phyloP scores from a whole-genome alignment of 2,113 vertebrate species.

The Numenius arquata region DNA sequence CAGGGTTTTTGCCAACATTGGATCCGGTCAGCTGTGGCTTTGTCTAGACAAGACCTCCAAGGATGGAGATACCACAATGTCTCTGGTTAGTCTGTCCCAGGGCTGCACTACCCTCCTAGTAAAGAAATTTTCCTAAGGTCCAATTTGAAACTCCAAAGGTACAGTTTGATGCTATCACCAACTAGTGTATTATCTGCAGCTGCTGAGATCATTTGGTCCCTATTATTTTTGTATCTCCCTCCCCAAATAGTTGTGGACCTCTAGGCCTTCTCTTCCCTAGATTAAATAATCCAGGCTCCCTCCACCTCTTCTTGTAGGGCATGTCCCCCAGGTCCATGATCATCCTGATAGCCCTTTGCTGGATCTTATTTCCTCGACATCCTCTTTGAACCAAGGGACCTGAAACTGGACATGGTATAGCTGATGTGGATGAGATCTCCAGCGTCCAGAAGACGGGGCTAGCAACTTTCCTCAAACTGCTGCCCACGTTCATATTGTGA shows the following conservation, averaged over 20 bases:
- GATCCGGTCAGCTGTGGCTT: slow-evolving; percentile 19
- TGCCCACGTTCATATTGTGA: background rate
- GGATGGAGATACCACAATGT: background rate
- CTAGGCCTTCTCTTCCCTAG: background rate
- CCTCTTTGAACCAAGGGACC: background rate
- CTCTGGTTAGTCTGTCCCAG: background rate
- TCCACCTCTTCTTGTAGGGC: background rate
- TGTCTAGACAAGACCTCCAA: slow-evolving; percentile 48
- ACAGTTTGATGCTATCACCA: background rate
- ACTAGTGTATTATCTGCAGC: background rate
- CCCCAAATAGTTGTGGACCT: background rate
- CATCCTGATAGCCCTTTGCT: background rate
- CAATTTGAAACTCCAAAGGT: background rate
- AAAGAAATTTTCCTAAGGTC: background rate
- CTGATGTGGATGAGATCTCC: background rate
- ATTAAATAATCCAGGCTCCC: background rate
- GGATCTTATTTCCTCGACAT: background rate
- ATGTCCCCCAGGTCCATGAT: background rate
- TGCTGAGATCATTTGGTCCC: background rate
- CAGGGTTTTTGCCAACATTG: background rate
- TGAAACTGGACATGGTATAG: background rate
- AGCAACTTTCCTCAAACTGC: background rate
- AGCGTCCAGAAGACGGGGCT: background rate
- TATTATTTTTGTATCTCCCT: background rate
- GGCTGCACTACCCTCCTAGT: background rate